phyloP scores from a whole-genome alignment of 64 coral and sea anemone genomes.

The Stichodactyla helianthus region DNA sequence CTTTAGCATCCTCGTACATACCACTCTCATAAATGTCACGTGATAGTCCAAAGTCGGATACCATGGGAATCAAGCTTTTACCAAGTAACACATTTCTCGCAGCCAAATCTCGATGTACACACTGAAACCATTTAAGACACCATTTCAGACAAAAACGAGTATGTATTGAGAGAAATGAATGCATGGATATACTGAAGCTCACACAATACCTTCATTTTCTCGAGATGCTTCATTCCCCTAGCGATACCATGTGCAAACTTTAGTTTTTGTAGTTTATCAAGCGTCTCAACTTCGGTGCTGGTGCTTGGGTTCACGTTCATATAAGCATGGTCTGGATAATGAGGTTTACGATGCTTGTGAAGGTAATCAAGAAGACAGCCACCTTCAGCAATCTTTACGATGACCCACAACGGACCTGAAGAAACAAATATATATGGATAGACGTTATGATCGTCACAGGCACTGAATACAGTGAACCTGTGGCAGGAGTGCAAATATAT shows the following conservation, averaged over 20 bases:
- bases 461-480: too few relatives aligned
- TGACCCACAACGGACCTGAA: conserved; percentile 26
- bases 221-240: conserved; percentile 66
- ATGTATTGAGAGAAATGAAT: too few relatives aligned
- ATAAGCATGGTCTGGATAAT: background rate
- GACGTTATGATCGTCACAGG: too few relatives aligned
- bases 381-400: conserved; percentile 6
- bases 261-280: conserved; percentile 31
- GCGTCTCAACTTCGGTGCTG: background rate
- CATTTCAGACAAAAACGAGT: too few relatives aligned
- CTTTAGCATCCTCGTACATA: conserved; percentile 37
- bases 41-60: conserved; percentile 60
- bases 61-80: conserved; percentile 46
- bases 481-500: too few relatives aligned
- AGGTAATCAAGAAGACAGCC: conserved; percentile 15
- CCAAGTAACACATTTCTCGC: conserved; percentile 54
- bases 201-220: conserved; percentile 39
- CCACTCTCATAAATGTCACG: conserved; percentile 68
- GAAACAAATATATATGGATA: background rate
- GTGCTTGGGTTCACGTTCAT: background rate
- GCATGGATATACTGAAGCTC: too few relatives aligned
- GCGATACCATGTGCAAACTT: conserved; percentile 74
- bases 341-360: conserved; percentile 8
- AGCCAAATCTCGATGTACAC: conserved; percentile 61
- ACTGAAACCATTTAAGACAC: background rate